Evolutionary conservation across 2,113 vertebrate genomes (phyloP).

Genomic region (Rhabdornis inornatus): DNA sequence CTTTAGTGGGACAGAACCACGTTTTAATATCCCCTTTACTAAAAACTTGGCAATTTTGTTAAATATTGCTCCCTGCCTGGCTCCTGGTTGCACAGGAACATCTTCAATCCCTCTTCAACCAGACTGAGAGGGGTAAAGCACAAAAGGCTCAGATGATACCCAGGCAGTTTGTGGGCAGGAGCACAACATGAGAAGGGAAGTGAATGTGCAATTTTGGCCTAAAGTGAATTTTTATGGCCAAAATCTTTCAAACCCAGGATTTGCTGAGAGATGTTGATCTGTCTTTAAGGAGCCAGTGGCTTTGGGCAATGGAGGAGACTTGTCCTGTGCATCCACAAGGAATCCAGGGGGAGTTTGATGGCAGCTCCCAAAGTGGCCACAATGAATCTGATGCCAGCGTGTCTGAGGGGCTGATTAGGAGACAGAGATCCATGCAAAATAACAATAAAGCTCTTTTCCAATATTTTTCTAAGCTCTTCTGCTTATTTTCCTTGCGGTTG

Average conservation of each 20-base stretch:
- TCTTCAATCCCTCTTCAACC: background rate
- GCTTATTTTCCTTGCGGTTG: slow-evolving; percentile 40
- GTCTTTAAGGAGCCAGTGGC: background rate
- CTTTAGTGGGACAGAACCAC: background rate
- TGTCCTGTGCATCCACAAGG: background rate
- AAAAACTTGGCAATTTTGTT: background rate
- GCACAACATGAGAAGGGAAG: background rate
- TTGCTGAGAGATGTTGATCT: background rate
- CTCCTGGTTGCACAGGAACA: background rate
- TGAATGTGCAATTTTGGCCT: background rate
- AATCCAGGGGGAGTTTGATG: background rate
- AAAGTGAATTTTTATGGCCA: background rate
- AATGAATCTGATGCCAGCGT: slow-evolving; percentile 32
- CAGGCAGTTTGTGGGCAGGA: background rate
- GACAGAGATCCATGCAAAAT: slow-evolving; percentile 19
- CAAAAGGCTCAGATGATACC: background rate
- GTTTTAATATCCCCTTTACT: accelerated
- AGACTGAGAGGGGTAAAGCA: background rate
- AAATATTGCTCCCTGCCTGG: background rate
- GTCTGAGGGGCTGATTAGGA: slow-evolving; percentile 46
- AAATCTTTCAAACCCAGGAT: background rate
- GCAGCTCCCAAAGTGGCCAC: background rate
- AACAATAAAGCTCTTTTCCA: slow-evolving; percentile 5
- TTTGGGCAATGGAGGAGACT: background rate
- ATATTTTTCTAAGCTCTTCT: slow-evolving; percentile 26